Evolutionary conservation across 2,888 invertebrate species (phyloP), one percentile per base, ranked within the genome.

Genomic region (Hirtodrosophila confusa): DNA sequence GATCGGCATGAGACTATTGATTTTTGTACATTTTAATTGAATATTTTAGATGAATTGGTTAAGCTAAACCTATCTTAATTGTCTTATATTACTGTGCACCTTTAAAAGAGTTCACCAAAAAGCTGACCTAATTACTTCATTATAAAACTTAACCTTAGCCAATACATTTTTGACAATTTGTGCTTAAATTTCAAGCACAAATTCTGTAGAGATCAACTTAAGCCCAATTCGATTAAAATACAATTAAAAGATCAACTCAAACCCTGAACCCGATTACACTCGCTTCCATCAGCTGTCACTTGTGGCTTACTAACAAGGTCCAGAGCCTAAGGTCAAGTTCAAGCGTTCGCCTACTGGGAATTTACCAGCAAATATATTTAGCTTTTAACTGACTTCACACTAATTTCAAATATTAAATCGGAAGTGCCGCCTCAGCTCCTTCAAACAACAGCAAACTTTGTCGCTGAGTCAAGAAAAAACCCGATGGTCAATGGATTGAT

Each of bases 401-500:
- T 35, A 70, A 69, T 58, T 57, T 62, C 50, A 37, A 54, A 75
- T 66, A 10, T 36, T 6, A 57, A 64, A 69, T 78, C 83, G 83
- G 86, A 79, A 79, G 88, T 72, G 74, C 62, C 63, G 36, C 23
- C 2, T 17, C 17, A 35, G 27, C 43, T 69, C 50, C 77, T 77
- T 69, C 68, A 62, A 62, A 50, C 47, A 39, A 37, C 6, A 6
- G 40, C 51, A 55, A 55, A 37, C 43, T 45, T 36, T 40, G 29
- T 31, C 7, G 8, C 53, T 71, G 69, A 74, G 29, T 68, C 71
- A 72, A 74, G 36, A 44, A 60, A 85, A 85, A 83, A 78, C 83
- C 84, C 84, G 80, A 85, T 74, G 84, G 84, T 24, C 84, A 74
- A 67, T 60, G 41, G 7, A 40, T 51, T 60, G 77, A 75, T 82